A percentile compares a stretch with the other conserved stretches of the same genome.
phyloP scores from a whole-genome alignment of 2,113 vertebrate genomes.

The Sinocyclocheilus anophthalmus region DNA sequence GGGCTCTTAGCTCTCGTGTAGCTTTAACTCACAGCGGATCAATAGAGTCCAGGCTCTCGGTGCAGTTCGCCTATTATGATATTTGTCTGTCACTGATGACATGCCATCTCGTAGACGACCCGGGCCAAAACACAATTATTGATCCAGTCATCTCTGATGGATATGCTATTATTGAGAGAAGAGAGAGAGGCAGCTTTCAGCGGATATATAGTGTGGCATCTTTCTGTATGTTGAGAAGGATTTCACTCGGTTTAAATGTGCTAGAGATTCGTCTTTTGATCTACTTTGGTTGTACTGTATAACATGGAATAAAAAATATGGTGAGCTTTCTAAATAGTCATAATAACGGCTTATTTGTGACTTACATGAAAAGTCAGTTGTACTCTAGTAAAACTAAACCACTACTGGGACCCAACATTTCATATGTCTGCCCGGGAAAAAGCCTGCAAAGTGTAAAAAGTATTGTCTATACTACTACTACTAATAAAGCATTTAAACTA shows the following conservation, averaged over 20 bases:
- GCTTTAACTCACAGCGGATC: constrained; percentile 81
- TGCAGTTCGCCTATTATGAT: constrained; percentile 93
- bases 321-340: no score
- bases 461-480: no score
- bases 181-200: not conserved
- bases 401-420: no score
- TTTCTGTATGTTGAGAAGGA: not conserved
- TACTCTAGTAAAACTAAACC: no score
- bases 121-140: constrained; percentile 96
- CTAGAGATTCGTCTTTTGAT: not conserved
- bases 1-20: constrained; percentile 88
- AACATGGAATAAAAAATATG: no score
- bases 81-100: constrained; percentile 98
- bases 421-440: no score
- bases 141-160: constrained; percentile 98
- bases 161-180: constrained; percentile 89
- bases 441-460: no score
- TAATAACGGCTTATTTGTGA: no score
- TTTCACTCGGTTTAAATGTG: constrained; percentile 16
- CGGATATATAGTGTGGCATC: not conserved
- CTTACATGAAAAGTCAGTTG: no score
- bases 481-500: no score
- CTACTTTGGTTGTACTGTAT: not conserved
- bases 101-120: constrained; percentile 93
- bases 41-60: constrained; percentile 93